A percentile compares a stretch with the other conserved stretches of the same genome.
These are phyloP conservation scores for Heliopora coerulea DNA, from an alignment of 92 coral and sea anemone species.

Conservation along the genomic window DNA sequence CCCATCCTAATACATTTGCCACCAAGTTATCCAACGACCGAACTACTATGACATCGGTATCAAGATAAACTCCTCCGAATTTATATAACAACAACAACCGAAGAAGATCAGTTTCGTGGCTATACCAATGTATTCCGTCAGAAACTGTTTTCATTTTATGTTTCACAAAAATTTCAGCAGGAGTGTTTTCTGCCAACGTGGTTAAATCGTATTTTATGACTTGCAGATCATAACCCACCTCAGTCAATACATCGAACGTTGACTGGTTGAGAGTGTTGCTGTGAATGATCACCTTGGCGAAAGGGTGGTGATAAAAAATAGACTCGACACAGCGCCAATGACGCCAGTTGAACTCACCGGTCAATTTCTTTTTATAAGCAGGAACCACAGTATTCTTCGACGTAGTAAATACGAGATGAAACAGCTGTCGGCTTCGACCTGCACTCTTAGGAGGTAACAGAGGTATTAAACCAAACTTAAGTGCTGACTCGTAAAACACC, in stretches of 20 bases:
- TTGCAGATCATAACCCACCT: constrained; percentile 44
- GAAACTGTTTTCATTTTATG: constrained; percentile 22
- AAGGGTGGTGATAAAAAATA: constrained; percentile 35
- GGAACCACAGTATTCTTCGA: background rate
- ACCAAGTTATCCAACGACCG: constrained; percentile 9
- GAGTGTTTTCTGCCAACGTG: no score
- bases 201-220: constrained; percentile 34
- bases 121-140: constrained; percentile 6
- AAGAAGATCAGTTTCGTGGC: constrained; percentile 27
- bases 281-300: constrained; percentile 38
- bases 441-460: background rate
- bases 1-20: constrained; percentile 12
- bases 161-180: no score
- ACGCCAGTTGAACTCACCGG: constrained; percentile 9
- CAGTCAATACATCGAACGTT: constrained; percentile 30
- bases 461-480: constrained; percentile 36
- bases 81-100: constrained; percentile 24
- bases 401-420: constrained; percentile 24
- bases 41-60: constrained; percentile 24
- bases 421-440: background rate
- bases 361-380: no score
- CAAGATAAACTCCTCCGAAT: constrained; percentile 39
- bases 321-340: constrained; percentile 50
- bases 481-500: constrained; percentile 21
- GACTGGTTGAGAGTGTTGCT: constrained; percentile 39